A percentile compares a stretch with the other conserved stretches of the same genome.
Evolutionary conservation across 2,113 vertebrate genomes (phyloP).

Genomic region (Gorsachius goisagi): DNA sequence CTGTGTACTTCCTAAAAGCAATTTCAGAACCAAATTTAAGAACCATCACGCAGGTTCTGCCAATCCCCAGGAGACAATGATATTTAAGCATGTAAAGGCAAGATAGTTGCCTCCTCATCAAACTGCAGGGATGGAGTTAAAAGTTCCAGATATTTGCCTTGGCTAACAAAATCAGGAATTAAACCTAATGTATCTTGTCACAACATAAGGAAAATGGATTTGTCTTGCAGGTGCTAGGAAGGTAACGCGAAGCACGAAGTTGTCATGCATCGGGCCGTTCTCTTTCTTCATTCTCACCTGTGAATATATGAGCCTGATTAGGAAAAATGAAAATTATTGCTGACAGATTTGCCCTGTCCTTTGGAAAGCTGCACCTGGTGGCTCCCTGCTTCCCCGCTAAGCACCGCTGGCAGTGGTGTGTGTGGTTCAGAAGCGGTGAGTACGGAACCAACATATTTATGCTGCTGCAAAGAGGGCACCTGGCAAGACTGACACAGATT

Average conservation of each 20-base stretch:
- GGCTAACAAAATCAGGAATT: neutral
- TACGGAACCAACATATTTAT: neutral
- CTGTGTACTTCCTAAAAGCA: neutral
- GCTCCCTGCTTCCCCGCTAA: neutral
- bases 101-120: neutral
- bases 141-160: neutral
- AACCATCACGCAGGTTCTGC: neutral
- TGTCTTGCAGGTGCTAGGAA: neutral
- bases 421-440: neutral
- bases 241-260: neutral
- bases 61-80: neutral
- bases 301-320: neutral
- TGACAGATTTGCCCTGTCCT: neutral
- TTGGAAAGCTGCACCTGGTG: neutral
- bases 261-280: neutral
- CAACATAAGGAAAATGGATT: neutral
- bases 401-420: neutral
- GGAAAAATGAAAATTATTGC: neutral
- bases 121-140: neutral
- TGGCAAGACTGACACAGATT: neutral
- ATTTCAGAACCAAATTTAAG: neutral
- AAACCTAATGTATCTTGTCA: rapidly evolving
- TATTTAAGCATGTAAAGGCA: neutral
- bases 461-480: neutral
- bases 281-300: neutral